Evolutionary conservation across 2,797 vertebrate genomes (phyloP).

Genomic region (Manis crassicaudata): DNA sequence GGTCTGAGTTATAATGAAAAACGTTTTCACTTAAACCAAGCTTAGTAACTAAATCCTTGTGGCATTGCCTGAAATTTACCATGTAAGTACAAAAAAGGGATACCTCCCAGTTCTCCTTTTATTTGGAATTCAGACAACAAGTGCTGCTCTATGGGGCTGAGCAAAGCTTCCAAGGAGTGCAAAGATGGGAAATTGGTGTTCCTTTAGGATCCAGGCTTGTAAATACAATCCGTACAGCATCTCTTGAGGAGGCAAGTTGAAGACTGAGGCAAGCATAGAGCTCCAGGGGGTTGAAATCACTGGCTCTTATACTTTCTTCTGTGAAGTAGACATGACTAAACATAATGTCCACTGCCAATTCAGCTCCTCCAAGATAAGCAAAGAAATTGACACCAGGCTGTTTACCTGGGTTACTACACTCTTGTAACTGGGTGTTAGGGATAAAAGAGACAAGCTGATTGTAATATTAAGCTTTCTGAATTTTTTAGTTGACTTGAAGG

Average conservation of each 20-base stretch:
- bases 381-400: neutral
- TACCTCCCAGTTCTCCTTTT: neutral
- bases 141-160: neutral
- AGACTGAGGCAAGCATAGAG: neutral
- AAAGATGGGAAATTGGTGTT: neutral
- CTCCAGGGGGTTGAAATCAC: neutral
- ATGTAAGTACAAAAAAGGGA: constrained; percentile 5
- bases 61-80: neutral
- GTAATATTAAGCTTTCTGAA: neutral
- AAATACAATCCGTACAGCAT: neutral
- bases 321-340: neutral
- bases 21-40: constrained; percentile 33
- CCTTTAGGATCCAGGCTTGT: neutral
- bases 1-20: neutral
- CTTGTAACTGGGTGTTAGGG: neutral
- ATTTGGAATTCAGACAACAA: constrained; percentile 18
- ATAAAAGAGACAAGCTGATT: neutral
- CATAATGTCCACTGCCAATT: neutral
- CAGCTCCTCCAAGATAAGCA: neutral
- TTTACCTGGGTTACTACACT: neutral
- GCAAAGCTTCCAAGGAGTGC: neutral
- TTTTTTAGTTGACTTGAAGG: constrained; percentile 28
- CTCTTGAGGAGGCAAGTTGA: neutral
- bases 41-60: constrained; percentile 36
- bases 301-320: constrained; percentile 16